phyloP scores from a whole-genome alignment of 2,888 invertebrate genomes.

The Xiphydria camelus region DNA sequence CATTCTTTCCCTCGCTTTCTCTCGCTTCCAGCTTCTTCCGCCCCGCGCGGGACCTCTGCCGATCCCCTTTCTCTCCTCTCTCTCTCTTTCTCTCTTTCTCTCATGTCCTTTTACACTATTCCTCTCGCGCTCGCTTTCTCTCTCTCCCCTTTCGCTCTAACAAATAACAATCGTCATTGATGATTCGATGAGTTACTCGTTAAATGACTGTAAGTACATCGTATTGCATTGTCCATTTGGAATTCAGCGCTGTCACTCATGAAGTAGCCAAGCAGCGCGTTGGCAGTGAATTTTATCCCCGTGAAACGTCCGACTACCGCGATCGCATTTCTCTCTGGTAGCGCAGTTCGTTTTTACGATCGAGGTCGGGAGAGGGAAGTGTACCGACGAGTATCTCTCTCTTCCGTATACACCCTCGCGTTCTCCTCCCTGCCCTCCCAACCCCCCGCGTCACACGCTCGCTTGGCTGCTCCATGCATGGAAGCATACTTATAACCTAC shows the following conservation, averaged over 20 bases:
- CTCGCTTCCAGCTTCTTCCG: neutral
- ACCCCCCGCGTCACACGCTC: too few relatives aligned
- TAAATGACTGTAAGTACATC: conserved; percentile 52
- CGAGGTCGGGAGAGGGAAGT: too few relatives aligned
- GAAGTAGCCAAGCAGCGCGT: conserved; percentile 39
- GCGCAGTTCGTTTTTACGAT: too few relatives aligned
- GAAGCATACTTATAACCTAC: conserved; percentile 29
- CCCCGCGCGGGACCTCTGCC: too few relatives aligned
- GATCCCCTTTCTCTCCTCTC: neutral
- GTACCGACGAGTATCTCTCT: too few relatives aligned
- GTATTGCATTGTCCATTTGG: conserved; percentile 56
- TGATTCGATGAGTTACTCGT: conserved; percentile 35
- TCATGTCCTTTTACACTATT: neutral
- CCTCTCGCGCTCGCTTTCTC: conserved; percentile 15
- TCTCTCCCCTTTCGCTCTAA: conserved; percentile 16
- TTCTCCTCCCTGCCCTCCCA: too few relatives aligned
- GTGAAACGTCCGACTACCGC: too few relatives aligned
- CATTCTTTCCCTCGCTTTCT: neutral
- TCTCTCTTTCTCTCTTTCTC: neutral
- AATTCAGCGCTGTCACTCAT: conserved; percentile 44
- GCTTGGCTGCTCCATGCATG: conserved; percentile 35
- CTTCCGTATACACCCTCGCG: too few relatives aligned
- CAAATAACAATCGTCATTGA: conserved; percentile 34
- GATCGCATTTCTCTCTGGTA: too few relatives aligned
- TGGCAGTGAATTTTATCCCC: conserved; percentile 36